Evolutionary conservation across 2,888 invertebrate species (phyloP).

Genomic region (Rhingia campestris): DNA sequence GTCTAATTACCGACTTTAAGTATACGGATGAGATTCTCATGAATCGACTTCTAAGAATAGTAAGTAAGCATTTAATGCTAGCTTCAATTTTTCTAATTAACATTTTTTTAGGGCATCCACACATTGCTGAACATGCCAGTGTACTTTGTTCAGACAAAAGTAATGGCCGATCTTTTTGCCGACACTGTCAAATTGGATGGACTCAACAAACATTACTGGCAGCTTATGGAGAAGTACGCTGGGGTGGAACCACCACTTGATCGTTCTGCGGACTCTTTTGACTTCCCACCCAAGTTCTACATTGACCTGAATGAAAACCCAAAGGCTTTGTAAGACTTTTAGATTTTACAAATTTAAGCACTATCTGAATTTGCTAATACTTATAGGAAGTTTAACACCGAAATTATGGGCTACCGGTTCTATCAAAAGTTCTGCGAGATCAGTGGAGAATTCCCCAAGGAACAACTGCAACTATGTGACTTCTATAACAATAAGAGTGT

Average conservation of each 20-base stretch:
- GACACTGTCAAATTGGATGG: constrained; percentile 85
- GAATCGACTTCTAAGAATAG: constrained; percentile 55
- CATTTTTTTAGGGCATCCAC: constrained; percentile 35
- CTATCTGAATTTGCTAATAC: no score
- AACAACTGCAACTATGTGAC: constrained; percentile 90
- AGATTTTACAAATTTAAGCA: no score
- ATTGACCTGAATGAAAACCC: no score
- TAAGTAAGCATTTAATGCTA: not conserved
- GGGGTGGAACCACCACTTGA: constrained; percentile 59
- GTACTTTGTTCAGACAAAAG: constrained; percentile 87
- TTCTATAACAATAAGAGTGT: constrained; percentile 90
- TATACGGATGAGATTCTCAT: constrained; percentile 15
- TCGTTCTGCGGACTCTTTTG: constrained; percentile 78
- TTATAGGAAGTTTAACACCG: constrained; percentile 16
- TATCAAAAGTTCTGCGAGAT: constrained; percentile 23
- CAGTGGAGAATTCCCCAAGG: constrained; percentile 67
- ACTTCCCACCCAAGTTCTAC: constrained; percentile 1
- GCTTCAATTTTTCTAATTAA: not conserved
- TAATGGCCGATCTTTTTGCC: constrained; percentile 87
- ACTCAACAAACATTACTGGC: constrained; percentile 87
- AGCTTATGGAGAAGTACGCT: constrained; percentile 83
- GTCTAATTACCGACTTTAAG: constrained; percentile 10
- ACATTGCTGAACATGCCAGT: constrained; percentile 75
- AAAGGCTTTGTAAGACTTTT: no score
- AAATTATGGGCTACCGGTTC: constrained; percentile 27